Percentiles rank a stretch among this genome's conserved stretches.
Evolutionary conservation across 2,797 vertebrate species (phyloP).

Genomic region (Ficedula albicollis): DNA sequence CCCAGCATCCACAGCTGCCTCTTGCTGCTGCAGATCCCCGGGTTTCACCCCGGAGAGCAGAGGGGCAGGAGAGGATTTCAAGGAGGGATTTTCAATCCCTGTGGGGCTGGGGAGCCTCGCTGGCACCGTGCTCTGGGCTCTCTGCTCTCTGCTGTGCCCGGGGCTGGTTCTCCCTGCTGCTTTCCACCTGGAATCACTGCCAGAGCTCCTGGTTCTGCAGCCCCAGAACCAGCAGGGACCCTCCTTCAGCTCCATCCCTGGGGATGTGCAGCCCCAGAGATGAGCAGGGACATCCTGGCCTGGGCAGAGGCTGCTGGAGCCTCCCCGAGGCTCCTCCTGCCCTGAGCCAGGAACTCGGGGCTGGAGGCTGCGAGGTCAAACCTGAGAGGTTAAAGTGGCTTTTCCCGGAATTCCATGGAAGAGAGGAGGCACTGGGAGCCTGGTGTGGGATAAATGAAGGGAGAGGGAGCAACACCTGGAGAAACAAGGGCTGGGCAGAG

Average conservation of each 20-base stretch:
- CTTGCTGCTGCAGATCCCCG: not conserved
- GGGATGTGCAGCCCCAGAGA: not conserved
- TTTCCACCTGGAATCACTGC: fast-evolving
- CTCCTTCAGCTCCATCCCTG: not conserved
- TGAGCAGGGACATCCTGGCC: fast-evolving
- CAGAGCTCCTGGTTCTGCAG: not conserved
- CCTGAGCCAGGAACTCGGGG: not conserved
- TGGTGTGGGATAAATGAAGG: fast-evolving
- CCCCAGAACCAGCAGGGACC: not conserved
- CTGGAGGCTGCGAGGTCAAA: not conserved
- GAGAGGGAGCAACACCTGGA: fast-evolving
- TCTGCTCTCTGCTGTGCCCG: not conserved
- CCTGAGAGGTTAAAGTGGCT: constrained; percentile 1
- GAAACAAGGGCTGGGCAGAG: fast-evolving
- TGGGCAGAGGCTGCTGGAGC: not conserved
- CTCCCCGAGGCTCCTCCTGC: not conserved
- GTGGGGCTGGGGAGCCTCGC: not conserved
- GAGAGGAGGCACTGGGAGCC: not conserved
- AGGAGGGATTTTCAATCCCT: not conserved
- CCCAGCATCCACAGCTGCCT: not conserved
- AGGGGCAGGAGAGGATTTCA: not conserved
- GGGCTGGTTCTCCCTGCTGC: not conserved
- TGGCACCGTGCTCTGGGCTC: not conserved
- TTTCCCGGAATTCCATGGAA: not conserved
- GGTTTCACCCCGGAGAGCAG: not conserved